Evolutionary conservation across 2,113 vertebrate genomes (phyloP), one percentile per base, ranked within the genome.

Genomic region (Stomatorhinus ivindoensis): DNA sequence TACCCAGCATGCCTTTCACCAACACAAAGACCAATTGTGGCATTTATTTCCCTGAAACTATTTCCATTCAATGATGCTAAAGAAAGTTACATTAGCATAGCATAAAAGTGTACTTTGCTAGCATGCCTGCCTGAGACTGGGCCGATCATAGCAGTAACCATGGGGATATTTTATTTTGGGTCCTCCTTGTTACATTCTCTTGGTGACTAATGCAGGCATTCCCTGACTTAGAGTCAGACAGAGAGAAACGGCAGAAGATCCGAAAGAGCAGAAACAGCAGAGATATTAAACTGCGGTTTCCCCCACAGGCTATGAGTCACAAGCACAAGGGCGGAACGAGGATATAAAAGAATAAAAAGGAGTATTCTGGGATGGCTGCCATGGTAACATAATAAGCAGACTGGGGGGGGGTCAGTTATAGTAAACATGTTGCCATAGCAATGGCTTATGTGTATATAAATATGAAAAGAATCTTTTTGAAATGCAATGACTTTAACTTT

Each of bases 361-460:
- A 96, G 91, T 95, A 96, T 96, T 96, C 95, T 96, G 95, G 95
- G 94, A 96, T 96, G 95, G 95, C 92, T 94, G 92, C 94, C 91
- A 94, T 96, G 87, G 95, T 89, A 96, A 95, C 96, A 96, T 95
- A 96, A 96, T 95, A 96, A 95, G 95, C 94, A 94, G 93, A 90
- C 92, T 94, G 94, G 93, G 88, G 85, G 42, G 86, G 86, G 86
- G 87, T 44, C 91, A 93, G 93, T 95, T 94, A 94, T 93, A 91
- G 91, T 90, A 92, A 89, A 89, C 90, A 89, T 93, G 95, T 96
- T 95, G 93, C 95, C 94, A 95, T 96, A 94, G 95, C 92, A 93
- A 96, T 94, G 90, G 89, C 90, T 89, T 90, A 87, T 92, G 94
- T 94, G 93, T 95, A 93, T 91, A 95, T 95, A 95, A 95, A 96